Evolutionary conservation across 2,113 vertebrate genomes (phyloP).

Genomic region (Grallaria varia): DNA sequence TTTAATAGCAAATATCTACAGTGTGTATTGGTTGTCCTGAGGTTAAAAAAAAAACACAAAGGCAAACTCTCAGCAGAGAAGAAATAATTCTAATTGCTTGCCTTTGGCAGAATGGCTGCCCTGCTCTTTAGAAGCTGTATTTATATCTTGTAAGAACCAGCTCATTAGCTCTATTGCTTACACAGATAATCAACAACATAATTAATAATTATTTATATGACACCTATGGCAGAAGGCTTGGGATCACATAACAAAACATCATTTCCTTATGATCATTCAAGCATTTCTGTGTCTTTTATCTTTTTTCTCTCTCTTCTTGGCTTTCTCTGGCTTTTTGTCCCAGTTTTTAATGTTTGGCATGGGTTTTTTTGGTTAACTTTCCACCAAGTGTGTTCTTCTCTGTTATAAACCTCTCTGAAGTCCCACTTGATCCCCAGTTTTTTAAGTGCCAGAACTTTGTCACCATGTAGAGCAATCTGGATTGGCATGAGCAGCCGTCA

Average conservation of each 20-base stretch:
- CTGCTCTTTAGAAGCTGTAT: slow-evolving; percentile 54
- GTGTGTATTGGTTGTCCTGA: slow-evolving; percentile 14
- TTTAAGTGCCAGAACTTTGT: neutral
- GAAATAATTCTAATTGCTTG: slow-evolving; percentile 60
- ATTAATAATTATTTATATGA: slow-evolving; percentile 66
- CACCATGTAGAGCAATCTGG: neutral
- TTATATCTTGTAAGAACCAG: slow-evolving; percentile 45
- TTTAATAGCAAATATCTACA: slow-evolving; percentile 60
- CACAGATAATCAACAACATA: slow-evolving; percentile 60
- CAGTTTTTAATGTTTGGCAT: neutral
- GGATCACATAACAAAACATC: slow-evolving; percentile 15
- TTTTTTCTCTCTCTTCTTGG: neutral
- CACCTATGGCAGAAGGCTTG: slow-evolving; percentile 26
- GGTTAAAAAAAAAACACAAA: slow-evolving; percentile 4
- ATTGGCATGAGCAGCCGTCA: neutral
- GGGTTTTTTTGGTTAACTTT: neutral
- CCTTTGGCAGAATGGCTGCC: slow-evolving; percentile 50
- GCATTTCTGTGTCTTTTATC: neutral
- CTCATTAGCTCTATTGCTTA: slow-evolving; percentile 63
- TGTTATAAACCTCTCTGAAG: neutral
- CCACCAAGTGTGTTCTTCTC: neutral
- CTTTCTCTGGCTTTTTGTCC: neutral
- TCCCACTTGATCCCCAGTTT: neutral
- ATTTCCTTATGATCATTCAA: slow-evolving; percentile 19
- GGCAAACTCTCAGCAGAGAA: slow-evolving; percentile 37